Evolutionary conservation across 2,888 invertebrate species (phyloP).

Genomic region (Leucophenga maculata): DNA sequence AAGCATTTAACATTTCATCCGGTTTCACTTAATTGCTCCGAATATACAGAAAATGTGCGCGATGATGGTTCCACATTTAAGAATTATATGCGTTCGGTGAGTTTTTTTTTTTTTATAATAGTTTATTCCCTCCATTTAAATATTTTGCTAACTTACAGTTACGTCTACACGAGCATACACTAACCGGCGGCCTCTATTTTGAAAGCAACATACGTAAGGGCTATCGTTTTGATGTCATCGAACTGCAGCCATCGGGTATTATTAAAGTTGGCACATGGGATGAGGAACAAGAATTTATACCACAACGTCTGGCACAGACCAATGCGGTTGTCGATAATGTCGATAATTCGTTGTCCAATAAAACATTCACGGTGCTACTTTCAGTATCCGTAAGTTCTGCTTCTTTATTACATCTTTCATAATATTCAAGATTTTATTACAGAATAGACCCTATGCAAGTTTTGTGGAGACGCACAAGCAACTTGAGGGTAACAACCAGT

Average conservation of each 20-base stretch:
- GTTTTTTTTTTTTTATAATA: neutral
- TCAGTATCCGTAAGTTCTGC: conserved; percentile 76
- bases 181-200: conserved; percentile 85
- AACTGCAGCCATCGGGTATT: conserved; percentile 78
- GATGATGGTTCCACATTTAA: conserved; percentile 85
- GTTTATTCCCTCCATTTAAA: neutral
- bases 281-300: conserved; percentile 76
- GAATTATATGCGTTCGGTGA: conserved; percentile 78
- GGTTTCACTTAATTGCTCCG: conserved; percentile 75
- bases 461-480: conserved; percentile 79
- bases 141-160: conserved; percentile 41
- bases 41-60: conserved; percentile 76
- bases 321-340: conserved; percentile 72
- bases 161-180: conserved; percentile 53
- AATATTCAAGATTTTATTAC: conserved; percentile 73
- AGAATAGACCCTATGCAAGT: conserved; percentile 88
- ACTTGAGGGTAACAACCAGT: conserved; percentile 85
- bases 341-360: conserved; percentile 80
- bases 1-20: conserved; percentile 76
- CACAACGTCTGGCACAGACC: conserved; percentile 73
- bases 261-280: conserved; percentile 82
- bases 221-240: conserved; percentile 79
- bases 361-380: conserved; percentile 80
- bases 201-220: conserved; percentile 84
- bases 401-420: neutral